These are phyloP conservation scores for Acleris holmiana DNA, from an alignment of 2,888 invertebrate genomes.

Conservation along the genomic window DNA sequence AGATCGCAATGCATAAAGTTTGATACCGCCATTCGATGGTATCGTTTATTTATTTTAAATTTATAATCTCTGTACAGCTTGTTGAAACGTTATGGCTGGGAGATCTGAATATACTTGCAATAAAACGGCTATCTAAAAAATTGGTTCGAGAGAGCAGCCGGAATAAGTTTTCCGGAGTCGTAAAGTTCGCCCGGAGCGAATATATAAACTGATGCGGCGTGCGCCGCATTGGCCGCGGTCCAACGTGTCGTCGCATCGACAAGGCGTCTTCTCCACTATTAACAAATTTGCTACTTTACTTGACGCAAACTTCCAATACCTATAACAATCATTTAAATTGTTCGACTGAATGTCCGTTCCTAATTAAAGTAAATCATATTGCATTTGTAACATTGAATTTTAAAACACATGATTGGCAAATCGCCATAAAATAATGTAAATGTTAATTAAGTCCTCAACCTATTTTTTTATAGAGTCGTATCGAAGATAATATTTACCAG, in stretches of 20 bases:
- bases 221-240: slow-evolving; percentile 63
- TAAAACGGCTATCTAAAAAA: slow-evolving; percentile 62
- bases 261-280: slow-evolving; percentile 55
- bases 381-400: no score
- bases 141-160: slow-evolving; percentile 60
- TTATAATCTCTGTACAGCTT: slow-evolving; percentile 44
- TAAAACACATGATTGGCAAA: no score
- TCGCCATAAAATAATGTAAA: not conserved
- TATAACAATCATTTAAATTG: no score
- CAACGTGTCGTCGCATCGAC: slow-evolving; percentile 60
- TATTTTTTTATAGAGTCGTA: not conserved
- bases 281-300: slow-evolving; percentile 50
- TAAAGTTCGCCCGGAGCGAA: slow-evolving; percentile 64
- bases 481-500: not conserved
- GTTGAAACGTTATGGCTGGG: slow-evolving; percentile 45
- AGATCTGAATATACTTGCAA: slow-evolving; percentile 55
- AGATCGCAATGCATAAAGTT: slow-evolving; percentile 38
- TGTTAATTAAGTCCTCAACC: no score
- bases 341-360: no score
- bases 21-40: slow-evolving; percentile 10
- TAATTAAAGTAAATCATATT: no score
- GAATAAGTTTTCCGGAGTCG: slow-evolving; percentile 68
- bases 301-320: slow-evolving; percentile 27
- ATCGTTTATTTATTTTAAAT: slow-evolving; percentile 46
- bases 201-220: slow-evolving; percentile 59